phyloP scores from a whole-genome alignment of 2,888 invertebrate genomes.

The Ectobius pallidus region DNA sequence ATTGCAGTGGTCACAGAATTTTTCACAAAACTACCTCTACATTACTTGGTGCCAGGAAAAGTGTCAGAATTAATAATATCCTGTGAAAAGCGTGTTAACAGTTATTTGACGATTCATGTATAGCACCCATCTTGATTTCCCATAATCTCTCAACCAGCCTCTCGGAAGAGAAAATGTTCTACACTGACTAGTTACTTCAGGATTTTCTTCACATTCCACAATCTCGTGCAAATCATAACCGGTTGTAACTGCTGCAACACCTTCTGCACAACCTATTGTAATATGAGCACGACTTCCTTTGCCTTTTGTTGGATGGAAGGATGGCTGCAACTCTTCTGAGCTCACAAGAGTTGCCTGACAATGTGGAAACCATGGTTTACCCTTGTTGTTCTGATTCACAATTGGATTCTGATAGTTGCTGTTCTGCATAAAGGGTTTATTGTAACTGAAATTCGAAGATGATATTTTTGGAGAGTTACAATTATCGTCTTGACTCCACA shows the following conservation, averaged over 20 bases:
- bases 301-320: slow-evolving; percentile 32
- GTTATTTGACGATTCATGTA: slow-evolving; percentile 45
- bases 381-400: background rate
- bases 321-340: slow-evolving; percentile 19
- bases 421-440: background rate
- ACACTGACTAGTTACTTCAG: slow-evolving; percentile 38
- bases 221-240: slow-evolving; percentile 48
- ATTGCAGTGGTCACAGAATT: too few species aligned
- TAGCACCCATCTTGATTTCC: slow-evolving; percentile 47
- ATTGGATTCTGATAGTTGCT: slow-evolving; percentile 7
- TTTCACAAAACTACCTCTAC: too few species aligned
- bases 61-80: slow-evolving; percentile 31
- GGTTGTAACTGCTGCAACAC: slow-evolving; percentile 46
- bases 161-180: slow-evolving; percentile 40
- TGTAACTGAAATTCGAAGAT: background rate
- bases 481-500: slow-evolving; percentile 49
- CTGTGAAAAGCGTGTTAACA: slow-evolving; percentile 38
- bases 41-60: too few species aligned
- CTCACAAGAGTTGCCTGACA: slow-evolving; percentile 35
- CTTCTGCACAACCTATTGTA: slow-evolving; percentile 48
- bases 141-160: slow-evolving; percentile 47
- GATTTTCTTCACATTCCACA: slow-evolving; percentile 45
- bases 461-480: background rate
- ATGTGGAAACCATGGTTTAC: slow-evolving; percentile 4
- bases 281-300: slow-evolving; percentile 47